phyloP scores from a whole-genome alignment of 2,797 vertebrate species.

The Taeniopygia guttata region DNA sequence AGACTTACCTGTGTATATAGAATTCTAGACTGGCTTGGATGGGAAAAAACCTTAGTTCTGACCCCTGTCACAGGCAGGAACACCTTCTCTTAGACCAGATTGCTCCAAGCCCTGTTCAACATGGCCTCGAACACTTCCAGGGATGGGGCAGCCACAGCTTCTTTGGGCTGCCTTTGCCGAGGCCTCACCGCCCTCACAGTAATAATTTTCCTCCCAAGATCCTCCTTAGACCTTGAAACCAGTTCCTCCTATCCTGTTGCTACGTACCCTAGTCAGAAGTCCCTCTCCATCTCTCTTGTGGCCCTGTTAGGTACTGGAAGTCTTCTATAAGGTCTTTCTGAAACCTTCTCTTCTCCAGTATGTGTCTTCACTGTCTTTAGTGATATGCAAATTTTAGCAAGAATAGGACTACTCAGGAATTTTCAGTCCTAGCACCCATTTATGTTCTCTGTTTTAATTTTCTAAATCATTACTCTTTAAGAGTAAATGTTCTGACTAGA shows the following conservation, averaged over 20 bases:
- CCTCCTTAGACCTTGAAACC: neutral
- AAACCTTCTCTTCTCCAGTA: neutral
- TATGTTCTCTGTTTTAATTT: neutral
- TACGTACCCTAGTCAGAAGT: neutral
- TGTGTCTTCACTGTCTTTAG: neutral
- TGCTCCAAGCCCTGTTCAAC: neutral
- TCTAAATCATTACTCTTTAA: neutral
- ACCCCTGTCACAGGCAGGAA: neutral
- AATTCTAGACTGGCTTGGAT: neutral
- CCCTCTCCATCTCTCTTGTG: neutral
- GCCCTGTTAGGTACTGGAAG: neutral
- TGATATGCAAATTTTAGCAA: neutral
- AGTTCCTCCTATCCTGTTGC: neutral
- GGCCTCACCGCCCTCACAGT: neutral
- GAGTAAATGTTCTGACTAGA: neutral
- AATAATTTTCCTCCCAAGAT: neutral
- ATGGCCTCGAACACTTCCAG: neutral
- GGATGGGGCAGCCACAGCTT: too few species aligned
- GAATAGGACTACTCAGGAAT: neutral
- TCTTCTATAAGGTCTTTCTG: neutral
- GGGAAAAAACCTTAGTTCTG: neutral
- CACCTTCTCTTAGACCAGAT: neutral
- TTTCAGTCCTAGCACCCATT: neutral
- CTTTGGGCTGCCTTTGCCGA: rapidly evolving
- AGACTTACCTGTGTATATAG: neutral